phyloP scores from a whole-genome alignment of 2,113 vertebrate species.

The Emydocephalus ijimae region DNA sequence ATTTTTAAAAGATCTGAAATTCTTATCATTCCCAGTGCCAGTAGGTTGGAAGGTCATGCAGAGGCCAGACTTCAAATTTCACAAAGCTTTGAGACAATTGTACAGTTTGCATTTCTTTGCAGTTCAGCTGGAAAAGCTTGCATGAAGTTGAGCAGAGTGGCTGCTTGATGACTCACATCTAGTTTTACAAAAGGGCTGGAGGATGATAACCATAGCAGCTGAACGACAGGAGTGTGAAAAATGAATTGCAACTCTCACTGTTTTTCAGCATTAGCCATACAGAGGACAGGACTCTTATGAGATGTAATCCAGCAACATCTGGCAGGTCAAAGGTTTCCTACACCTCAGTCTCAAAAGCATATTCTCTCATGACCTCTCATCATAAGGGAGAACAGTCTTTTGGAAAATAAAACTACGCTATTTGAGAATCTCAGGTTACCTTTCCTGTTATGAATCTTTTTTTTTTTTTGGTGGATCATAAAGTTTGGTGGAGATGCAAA shows the following conservation, averaged over 20 bases:
- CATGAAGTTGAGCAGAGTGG: not conserved
- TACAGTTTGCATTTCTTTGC: not conserved
- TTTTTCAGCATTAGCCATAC: not conserved
- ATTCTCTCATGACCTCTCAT: not conserved
- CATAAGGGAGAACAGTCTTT: not conserved
- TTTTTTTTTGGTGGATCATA: not conserved
- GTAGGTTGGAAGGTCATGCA: conserved; percentile 1
- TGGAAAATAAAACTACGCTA: not conserved
- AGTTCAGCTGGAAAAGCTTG: not conserved
- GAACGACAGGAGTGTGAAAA: not conserved
- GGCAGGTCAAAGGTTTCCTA: not conserved
- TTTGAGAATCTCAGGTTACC: not conserved
- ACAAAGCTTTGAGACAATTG: not conserved
- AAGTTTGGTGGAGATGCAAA: not conserved
- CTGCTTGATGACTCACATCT: not conserved
- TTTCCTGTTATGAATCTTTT: not conserved
- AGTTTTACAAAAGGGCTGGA: not conserved
- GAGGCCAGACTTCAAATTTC: not conserved
- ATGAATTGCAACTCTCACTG: not conserved
- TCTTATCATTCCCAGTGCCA: not conserved
- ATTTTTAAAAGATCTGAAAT: not conserved
- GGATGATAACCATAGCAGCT: too few species aligned
- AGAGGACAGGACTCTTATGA: not conserved
- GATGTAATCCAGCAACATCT: not conserved
- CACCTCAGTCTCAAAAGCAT: not conserved